phyloP scores from a whole-genome alignment of 2,113 vertebrate species.

The Saiga tatarica region DNA sequence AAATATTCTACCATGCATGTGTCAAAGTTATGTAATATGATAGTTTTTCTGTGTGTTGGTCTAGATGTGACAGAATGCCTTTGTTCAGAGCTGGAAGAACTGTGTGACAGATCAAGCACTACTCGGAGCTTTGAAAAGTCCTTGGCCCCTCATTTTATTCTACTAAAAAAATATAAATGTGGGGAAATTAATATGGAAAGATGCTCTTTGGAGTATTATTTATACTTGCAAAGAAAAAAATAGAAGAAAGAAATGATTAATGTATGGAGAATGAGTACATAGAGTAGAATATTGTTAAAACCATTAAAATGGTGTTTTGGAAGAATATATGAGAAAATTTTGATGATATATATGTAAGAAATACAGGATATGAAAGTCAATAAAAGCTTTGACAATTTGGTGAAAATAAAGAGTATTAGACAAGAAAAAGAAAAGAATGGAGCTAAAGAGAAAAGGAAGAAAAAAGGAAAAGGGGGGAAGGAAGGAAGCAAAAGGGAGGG shows the following conservation, averaged over 20 bases:
- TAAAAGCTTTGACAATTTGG: background rate
- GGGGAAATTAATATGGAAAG: background rate
- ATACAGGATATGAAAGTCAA: conserved; percentile 2
- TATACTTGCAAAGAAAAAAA: background rate
- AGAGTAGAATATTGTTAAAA: background rate
- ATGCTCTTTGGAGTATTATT: background rate
- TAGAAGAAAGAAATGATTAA: background rate
- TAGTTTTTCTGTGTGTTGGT: background rate
- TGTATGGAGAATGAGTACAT: background rate
- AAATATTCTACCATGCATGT: background rate
- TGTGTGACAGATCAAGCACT: background rate
- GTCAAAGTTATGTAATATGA: background rate
- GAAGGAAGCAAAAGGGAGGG: background rate
- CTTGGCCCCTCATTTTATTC: background rate
- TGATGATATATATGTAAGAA: background rate
- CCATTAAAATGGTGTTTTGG: background rate
- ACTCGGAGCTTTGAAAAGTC: background rate
- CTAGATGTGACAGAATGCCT: background rate
- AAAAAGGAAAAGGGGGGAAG: too few species aligned
- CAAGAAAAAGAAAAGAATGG: background rate
- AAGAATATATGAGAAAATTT: background rate
- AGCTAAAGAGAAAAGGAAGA: background rate
- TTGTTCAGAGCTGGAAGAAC: background rate
- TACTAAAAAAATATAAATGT: background rate
- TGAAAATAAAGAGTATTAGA: background rate